These are phyloP conservation scores for Synchiropus splendidus DNA, from an alignment of 2,113 vertebrate species.

Conservation along the genomic window DNA sequence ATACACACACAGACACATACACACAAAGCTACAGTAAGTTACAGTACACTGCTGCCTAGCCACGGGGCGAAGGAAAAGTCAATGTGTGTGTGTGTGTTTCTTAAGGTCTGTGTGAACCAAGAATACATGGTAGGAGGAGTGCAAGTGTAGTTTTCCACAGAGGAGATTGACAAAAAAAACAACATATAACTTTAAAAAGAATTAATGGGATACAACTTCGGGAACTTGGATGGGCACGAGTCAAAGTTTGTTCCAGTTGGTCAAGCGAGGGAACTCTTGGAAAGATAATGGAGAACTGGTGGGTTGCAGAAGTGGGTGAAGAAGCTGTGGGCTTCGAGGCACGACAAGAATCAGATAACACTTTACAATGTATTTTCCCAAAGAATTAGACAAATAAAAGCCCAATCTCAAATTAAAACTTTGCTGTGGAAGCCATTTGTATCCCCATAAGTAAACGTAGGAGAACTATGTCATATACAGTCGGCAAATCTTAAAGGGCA, in stretches of 20 bases:
- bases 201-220: not conserved
- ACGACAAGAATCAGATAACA: conserved; percentile 1
- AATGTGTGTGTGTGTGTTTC: conserved; percentile 16
- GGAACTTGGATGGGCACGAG: not conserved
- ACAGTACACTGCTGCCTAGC: conserved; percentile 25
- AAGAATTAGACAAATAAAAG: conserved; percentile 2
- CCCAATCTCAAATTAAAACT: too few species aligned
- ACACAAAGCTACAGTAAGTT: conserved; percentile 20
- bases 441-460: too few species aligned
- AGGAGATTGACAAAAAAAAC: conserved; percentile 5
- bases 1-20: conserved; percentile 19
- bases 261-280: conserved; percentile 1
- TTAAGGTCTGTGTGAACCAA: conserved; percentile 11
- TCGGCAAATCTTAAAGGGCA: too few species aligned
- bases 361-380: conserved; percentile 5
- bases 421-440: too few species aligned
- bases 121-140: too few species aligned
- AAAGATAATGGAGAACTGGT: conserved; percentile 11
- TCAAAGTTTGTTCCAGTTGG: conserved; percentile 8
- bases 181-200: conserved; percentile 7
- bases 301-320: conserved; percentile 14
- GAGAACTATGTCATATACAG: too few species aligned
- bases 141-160: conserved; percentile 4
- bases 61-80: conserved; percentile 32
- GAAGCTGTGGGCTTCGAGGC: not conserved